phyloP scores from a whole-genome alignment of 2,888 invertebrate species.

The Lasiommata megera region DNA sequence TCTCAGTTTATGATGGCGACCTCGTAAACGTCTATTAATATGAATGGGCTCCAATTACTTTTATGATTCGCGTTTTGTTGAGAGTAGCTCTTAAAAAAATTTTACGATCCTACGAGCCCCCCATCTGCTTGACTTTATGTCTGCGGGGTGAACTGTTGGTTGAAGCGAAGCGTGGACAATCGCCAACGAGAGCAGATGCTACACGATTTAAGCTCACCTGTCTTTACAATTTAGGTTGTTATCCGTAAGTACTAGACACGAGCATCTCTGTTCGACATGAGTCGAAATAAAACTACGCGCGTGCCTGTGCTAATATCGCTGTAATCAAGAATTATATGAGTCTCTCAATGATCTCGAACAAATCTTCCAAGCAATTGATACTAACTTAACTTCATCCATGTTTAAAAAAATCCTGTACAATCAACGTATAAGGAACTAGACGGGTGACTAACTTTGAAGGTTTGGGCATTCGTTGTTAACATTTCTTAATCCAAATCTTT shows the following conservation, averaged over 20 bases:
- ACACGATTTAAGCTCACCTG: constrained; percentile 46
- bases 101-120: constrained; percentile 73
- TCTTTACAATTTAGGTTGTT: not conserved
- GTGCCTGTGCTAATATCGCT: not conserved
- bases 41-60: constrained; percentile 81
- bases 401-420: too few relatives aligned
- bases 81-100: constrained; percentile 71
- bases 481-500: too few relatives aligned
- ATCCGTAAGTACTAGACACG: not conserved
- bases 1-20: constrained; percentile 76
- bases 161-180: constrained; percentile 47
- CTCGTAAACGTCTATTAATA: constrained; percentile 82
- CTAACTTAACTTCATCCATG: too few relatives aligned
- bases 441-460: too few relatives aligned
- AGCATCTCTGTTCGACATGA: not conserved
- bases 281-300: not conserved
- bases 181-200: constrained; percentile 58
- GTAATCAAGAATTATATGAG: not conserved
- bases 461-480: too few relatives aligned
- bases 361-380: too few relatives aligned
- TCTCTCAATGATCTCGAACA: not conserved
- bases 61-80: constrained; percentile 79
- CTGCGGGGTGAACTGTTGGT: constrained; percentile 40
- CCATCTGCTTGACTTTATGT: constrained; percentile 64
- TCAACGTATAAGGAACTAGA: too few relatives aligned